phyloP scores from a whole-genome alignment of 2,113 vertebrate genomes.

The Sphyrna mokarran region DNA sequence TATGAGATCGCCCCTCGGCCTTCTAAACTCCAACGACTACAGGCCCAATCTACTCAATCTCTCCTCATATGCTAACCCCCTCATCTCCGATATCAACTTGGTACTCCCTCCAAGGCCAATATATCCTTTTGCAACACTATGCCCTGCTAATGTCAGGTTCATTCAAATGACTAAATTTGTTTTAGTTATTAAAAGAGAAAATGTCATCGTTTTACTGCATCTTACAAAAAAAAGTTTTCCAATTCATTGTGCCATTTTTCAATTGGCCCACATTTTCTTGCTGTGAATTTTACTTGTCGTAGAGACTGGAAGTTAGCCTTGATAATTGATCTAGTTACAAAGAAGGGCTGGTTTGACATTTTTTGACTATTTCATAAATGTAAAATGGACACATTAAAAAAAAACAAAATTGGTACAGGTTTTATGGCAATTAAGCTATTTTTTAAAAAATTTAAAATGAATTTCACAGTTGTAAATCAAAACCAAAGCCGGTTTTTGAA shows the following conservation, averaged over 20 bases:
- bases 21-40: too few relatives aligned
- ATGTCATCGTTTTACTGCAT: neutral
- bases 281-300: neutral
- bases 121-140: neutral
- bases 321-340: neutral
- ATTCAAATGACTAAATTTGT: neutral
- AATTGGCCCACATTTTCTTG: neutral
- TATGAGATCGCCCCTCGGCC: too few relatives aligned
- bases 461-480: neutral
- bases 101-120: too few relatives aligned
- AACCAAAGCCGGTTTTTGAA: neutral
- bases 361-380: neutral
- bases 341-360: neutral
- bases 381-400: neutral
- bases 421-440: neutral
- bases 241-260: neutral
- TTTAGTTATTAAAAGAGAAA: neutral
- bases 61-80: too few relatives aligned
- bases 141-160: neutral
- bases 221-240: neutral
- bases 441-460: neutral
- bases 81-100: too few relatives aligned
- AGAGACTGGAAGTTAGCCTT: neutral
- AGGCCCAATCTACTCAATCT: too few relatives aligned
- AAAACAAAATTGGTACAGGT: neutral